Evolutionary conservation across 2,888 invertebrate species (phyloP).

Genomic region (Eutolmus rufibarbis): DNA sequence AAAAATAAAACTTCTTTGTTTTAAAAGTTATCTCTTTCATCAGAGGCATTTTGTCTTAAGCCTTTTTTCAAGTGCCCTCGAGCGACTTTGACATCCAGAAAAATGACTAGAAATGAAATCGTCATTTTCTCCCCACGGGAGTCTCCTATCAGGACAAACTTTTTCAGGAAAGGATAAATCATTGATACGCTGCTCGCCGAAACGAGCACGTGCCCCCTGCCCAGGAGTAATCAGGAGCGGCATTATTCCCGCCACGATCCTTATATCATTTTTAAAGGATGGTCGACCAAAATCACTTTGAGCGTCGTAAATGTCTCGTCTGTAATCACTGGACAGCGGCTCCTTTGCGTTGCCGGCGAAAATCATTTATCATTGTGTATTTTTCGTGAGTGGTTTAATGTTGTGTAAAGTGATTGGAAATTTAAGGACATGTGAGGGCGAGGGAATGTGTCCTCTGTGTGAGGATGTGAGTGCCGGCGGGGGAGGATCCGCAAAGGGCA

Average conservation of each 20-base stretch:
- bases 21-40: no score
- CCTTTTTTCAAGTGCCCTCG: not conserved
- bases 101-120: not conserved
- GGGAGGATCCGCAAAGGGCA: constrained; percentile 34
- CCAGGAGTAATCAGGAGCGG: not conserved
- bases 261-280: constrained; percentile 29
- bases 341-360: not conserved
- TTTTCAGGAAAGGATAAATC: not conserved
- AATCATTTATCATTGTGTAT: constrained; percentile 44
- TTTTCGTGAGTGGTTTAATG: constrained; percentile 47
- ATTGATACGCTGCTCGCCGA: not conserved
- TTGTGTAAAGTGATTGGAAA: constrained; percentile 46
- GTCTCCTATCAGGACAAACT: not conserved
- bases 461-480: not conserved
- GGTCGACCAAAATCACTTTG: constrained; percentile 38
- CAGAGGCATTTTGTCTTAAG: not conserved
- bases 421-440: constrained; percentile 39
- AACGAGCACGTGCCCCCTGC: not conserved
- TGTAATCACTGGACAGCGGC: constrained; percentile 38
- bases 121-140: not conserved
- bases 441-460: not conserved
- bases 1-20: no score
- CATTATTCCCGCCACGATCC: constrained; percentile 34
- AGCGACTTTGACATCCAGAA: not conserved
- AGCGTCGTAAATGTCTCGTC: constrained; percentile 35